Base-by-base conservation (phyloP, 1,140 invertebrate species). In the Helicoverpa zea region DNA sequence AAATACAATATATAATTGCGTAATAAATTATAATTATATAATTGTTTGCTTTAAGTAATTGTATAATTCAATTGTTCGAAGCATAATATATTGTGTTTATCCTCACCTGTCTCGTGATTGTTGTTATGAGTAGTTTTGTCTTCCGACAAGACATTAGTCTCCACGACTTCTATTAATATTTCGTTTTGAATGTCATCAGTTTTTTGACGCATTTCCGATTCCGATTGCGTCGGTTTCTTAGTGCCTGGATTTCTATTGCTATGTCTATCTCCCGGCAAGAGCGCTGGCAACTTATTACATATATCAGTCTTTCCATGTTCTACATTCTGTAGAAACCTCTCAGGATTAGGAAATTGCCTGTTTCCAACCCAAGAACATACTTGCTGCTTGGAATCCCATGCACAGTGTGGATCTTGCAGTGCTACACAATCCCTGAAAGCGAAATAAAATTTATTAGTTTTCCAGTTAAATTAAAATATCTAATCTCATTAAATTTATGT, bases 321-420 rank as follows among this genome's bases (percentile, higher is more conserved):
- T 83, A 98, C 96, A 91, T 97, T 97, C 93, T 98, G 98, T 83
- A 98, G 95, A 87, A 97, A 96, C 79, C 96, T 95, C 77, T 96
- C 96, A 7, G 96, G 96, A 88, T 96, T 97, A 81, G 96, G 96
- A 84, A 97, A 96, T 81, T 97, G 95, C 78, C 96, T 96, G 54
- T 95, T 96, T 81, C 95, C 96, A 23, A 97, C 96, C 83, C 97
- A 96, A 52, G 97, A 96, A 94, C 98, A 99, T 83, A 96, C 95
- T 85, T 96, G 96, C 81, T 97, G 96, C 72, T 97, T 97, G 35
- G 97, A 96, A 92, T 98, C 97, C 99, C 99, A 99, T 11, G 98
- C 98, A 95, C 99, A 99, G 93, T 99, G 98, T 0, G 99, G 99
- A 95, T 99, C 99, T 96, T 99, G 98, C 29, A 99, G 95, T 16